These are phyloP conservation scores for Sardinella longiceps DNA, from an alignment of 2,797 vertebrate species.

Conservation along the genomic window DNA sequence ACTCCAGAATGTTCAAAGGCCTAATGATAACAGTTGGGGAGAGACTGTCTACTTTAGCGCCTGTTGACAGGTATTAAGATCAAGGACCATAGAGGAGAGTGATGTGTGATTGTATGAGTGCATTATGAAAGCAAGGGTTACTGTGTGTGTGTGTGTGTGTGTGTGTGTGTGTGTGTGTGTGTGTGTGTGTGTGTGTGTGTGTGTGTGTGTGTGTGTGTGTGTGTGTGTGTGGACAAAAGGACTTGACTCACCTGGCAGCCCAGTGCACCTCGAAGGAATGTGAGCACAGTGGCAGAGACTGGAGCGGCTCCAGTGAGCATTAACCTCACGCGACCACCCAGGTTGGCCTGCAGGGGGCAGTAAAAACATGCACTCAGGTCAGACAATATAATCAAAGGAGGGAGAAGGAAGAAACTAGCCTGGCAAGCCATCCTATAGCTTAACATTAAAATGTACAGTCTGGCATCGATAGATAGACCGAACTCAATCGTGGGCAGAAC, in stretches of 20 bases:
- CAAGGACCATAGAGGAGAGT: not conserved
- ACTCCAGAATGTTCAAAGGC: not conserved
- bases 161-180: too few relatives aligned
- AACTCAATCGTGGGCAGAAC: too few relatives aligned
- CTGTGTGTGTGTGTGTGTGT: not conserved
- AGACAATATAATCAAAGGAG: not conserved
- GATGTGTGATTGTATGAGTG: too few relatives aligned
- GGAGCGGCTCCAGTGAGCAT: conserved; percentile 96
- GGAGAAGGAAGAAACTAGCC: not conserved
- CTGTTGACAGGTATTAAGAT: not conserved
- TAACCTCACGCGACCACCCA: conserved; percentile 88
- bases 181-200: too few relatives aligned
- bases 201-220: too few relatives aligned
- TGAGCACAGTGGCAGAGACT: conserved; percentile 88
- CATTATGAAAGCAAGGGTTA: too few relatives aligned
- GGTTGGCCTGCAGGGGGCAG: conserved; percentile 78
- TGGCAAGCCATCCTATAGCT: too few relatives aligned
- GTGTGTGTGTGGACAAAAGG: too few relatives aligned
- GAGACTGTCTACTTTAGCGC: not conserved
- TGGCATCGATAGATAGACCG: too few relatives aligned
- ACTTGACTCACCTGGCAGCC: conserved; percentile 94
- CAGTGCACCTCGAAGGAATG: conserved; percentile 89
- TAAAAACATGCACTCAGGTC: conserved; percentile 61
- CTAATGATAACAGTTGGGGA: not conserved
- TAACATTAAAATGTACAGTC: too few relatives aligned